phyloP scores from a whole-genome alignment of 1,140 invertebrate genomes.

The Holcopasites calliopsidis region DNA sequence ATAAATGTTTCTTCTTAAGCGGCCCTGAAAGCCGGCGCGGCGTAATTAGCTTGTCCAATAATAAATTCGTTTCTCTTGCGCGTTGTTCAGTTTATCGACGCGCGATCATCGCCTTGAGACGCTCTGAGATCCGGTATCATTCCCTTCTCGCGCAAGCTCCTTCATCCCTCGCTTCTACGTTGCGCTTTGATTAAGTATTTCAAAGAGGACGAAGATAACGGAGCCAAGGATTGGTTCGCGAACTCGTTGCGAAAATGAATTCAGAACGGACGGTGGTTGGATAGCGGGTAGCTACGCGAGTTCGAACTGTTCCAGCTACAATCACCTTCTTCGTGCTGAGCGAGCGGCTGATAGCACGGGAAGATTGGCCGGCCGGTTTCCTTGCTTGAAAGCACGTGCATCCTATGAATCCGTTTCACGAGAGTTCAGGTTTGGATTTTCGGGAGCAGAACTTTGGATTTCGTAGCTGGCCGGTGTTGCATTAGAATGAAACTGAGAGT shows the following conservation, averaged over 20 bases:
- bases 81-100: background rate
- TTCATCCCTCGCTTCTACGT: background rate
- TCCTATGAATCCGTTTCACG: background rate
- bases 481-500: too few relatives aligned
- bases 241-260: constrained; percentile 30
- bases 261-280: constrained; percentile 21
- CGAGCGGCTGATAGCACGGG: background rate
- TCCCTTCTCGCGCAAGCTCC: background rate
- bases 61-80: background rate
- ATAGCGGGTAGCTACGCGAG: constrained; percentile 20
- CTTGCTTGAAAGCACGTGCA: background rate
- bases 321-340: constrained; percentile 20
- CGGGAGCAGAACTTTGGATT: constrained; percentile 14
- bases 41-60: constrained; percentile 37
- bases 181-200: constrained; percentile 56
- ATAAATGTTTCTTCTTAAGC: constrained; percentile 35
- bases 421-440: too few relatives aligned
- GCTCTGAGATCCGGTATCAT: background rate
- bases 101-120: constrained; percentile 10
- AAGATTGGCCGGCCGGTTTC: constrained; percentile 45
- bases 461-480: too few relatives aligned
- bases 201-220: background rate
- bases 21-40: background rate
- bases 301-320: background rate
- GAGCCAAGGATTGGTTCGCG: constrained; percentile 42